Evolutionary conservation across 2,888 invertebrate genomes (phyloP).

Genomic region (Lasioglossum oenotherae): DNA sequence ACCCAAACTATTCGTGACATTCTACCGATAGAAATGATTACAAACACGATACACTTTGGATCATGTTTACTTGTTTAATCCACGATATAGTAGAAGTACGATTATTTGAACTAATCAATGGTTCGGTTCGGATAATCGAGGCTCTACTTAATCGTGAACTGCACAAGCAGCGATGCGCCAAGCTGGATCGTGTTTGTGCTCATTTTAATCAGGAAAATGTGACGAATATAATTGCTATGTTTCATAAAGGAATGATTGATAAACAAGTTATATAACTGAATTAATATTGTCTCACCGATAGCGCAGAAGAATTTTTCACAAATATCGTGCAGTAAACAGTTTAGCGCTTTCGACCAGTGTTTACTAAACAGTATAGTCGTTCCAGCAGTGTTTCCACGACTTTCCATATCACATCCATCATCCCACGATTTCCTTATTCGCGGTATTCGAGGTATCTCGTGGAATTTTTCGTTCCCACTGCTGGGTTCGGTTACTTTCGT

Average conservation of each 20-base stretch:
- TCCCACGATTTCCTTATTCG: constrained; percentile 1
- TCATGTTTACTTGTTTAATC: neutral
- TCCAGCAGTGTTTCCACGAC: neutral
- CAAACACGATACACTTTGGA: neutral
- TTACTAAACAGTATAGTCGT: too few relatives aligned
- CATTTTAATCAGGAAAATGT: neutral
- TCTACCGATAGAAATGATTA: neutral
- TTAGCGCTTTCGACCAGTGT: neutral
- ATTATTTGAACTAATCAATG: neutral
- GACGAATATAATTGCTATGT: neutral
- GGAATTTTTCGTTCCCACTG: constrained; percentile 43
- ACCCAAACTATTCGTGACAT: neutral
- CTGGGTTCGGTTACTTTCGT: constrained; percentile 36
- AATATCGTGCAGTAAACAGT: neutral
- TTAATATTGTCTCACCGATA: neutral
- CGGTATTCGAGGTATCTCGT: neutral
- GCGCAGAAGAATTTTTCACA: neutral
- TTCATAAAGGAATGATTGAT: neutral
- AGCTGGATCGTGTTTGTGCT: neutral
- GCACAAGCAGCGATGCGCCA: neutral
- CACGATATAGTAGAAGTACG: neutral
- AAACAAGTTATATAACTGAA: neutral
- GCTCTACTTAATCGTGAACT: neutral
- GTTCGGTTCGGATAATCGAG: neutral
- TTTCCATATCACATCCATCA: neutral